Evolutionary conservation across 2,113 vertebrate species (phyloP).

Genomic region (Henicopernis longicauda): DNA sequence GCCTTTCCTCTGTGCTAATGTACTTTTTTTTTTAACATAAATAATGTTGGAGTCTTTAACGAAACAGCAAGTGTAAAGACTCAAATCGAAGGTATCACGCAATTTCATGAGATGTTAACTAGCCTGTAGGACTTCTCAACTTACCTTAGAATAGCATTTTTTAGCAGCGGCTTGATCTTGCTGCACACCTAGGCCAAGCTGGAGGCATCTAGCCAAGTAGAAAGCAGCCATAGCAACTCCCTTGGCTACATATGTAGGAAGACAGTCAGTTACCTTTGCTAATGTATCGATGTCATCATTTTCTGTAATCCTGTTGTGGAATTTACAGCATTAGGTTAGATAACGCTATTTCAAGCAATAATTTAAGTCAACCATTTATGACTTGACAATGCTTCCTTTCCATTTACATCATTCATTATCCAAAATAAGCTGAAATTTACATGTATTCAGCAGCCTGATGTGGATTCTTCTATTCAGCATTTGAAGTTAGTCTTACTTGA

Average conservation of each 20-base stretch:
- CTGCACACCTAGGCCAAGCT: constrained; percentile 69
- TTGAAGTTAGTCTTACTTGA: background rate
- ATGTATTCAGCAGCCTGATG: background rate
- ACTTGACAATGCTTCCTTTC: background rate
- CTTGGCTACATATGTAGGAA: constrained; percentile 67
- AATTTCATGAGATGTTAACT: background rate
- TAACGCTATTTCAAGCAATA: background rate
- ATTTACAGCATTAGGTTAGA: background rate
- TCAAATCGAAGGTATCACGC: background rate
- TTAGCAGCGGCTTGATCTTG: constrained; percentile 62
- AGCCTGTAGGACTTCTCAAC: background rate
- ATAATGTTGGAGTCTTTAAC: background rate
- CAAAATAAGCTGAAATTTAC: background rate
- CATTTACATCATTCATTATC: background rate
- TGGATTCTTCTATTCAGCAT: background rate
- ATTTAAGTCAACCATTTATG: background rate
- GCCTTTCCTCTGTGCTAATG: too few relatives aligned
- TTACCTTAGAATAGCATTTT: constrained; percentile 73
- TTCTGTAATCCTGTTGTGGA: constrained; percentile 59
- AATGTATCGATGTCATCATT: constrained; percentile 56
- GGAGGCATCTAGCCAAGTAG: constrained; percentile 77
- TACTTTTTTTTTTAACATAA: background rate
- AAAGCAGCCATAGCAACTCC: constrained; percentile 77
- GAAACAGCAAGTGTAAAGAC: background rate
- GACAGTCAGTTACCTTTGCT: constrained; percentile 65